Percentiles rank a stretch among this genome's conserved stretches.
These are phyloP conservation scores for Ursus arctos DNA, from an alignment of 2,113 vertebrate genomes.

Conservation along the genomic window DNA sequence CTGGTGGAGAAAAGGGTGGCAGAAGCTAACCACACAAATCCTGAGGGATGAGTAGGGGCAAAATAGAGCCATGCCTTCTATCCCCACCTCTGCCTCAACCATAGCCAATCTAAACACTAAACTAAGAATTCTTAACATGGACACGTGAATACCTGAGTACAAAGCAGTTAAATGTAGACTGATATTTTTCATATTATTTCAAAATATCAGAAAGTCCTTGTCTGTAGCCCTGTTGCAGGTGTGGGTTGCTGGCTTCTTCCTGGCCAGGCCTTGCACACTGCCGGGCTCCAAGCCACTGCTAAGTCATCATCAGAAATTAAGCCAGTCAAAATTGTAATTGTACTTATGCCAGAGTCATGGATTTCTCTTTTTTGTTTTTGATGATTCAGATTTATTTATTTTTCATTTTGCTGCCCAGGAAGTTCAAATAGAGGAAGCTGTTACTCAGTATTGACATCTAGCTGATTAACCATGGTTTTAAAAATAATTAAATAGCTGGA, in stretches of 20 bases:
- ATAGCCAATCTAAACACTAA: neutral
- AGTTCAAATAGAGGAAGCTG: neutral
- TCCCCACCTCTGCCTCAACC: neutral
- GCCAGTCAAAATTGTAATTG: neutral
- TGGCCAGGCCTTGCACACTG: neutral
- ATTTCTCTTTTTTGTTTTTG: neutral
- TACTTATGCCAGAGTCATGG: neutral
- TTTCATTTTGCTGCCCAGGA: neutral
- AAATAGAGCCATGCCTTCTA: accelerated
- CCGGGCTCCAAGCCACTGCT: neutral
- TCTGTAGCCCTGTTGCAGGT: neutral
- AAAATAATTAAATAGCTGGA: neutral
- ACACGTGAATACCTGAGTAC: neutral
- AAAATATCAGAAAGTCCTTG: neutral
- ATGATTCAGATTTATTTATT: neutral
- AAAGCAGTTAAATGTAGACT: neutral
- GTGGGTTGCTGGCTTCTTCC: neutral
- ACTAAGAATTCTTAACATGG: neutral
- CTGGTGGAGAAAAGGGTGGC: no score
- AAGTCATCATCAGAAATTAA: neutral
- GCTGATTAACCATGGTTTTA: neutral
- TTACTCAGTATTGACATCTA: neutral
- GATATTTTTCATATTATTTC: neutral
- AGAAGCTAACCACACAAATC: neutral
- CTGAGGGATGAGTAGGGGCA: accelerated